Evolutionary conservation across 2,888 invertebrate genomes (phyloP), one percentile per base, ranked within the genome.

Genomic region (Eremobia ochroleuca): DNA sequence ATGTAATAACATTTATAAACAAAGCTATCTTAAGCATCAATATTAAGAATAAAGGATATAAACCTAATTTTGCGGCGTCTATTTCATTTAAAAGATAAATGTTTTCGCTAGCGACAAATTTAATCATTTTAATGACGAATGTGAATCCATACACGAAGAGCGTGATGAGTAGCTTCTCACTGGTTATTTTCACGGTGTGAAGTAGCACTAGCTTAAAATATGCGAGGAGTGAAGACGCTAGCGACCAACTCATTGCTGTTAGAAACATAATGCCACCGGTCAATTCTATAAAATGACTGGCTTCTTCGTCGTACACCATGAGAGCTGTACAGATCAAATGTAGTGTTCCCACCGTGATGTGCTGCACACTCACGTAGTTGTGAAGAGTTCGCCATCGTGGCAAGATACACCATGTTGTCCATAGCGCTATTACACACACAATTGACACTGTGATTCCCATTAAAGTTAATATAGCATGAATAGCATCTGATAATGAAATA

Each of bases 351-450:
- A 74, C 72, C 6, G 82, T 74, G n/a, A 90, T 87, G 43, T 89
- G 87, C n/a, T 86, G 86, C 18, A 86, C 76, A 65, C 68, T 83
- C 72, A 89, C 78, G 72, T 86, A 90, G 80, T 90, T 87, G 28
- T 89, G 86, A 15, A 90, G 70, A n/a, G 83, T 88, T 49, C 91
- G 85, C 90, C 90, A 90, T n/a, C 76, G 78, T n/a, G 87, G 87
- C 46, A 90, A 62, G 6, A 89, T 52, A 21, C 67, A 86, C 91
- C 91, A 90, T 0, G 89, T 83, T 1, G 65, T 73, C 88, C 88
- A 86, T 28, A 86, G 40, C 2, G 71, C 66, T 72, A 87, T 74
- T 31, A 78, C 74, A 72, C 76, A 72, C 21, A 72, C 31, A 37
- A 76, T 4, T 37, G 85, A 79, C 61, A 79, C n/a, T 8, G 0